Evolutionary conservation across 1,140 invertebrate genomes (phyloP), one percentile per base, ranked within the genome.

Genomic region (Atta colombica): DNA sequence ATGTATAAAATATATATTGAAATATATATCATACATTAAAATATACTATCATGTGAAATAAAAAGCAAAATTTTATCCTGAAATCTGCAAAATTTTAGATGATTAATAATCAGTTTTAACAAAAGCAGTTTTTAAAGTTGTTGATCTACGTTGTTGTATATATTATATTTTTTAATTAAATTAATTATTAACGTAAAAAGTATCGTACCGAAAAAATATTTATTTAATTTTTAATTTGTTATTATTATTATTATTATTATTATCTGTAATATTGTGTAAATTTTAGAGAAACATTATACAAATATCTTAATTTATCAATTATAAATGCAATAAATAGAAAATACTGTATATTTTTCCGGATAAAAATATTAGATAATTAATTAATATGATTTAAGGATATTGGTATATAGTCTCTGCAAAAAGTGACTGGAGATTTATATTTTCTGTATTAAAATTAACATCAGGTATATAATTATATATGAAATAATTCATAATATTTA

Each of bases 361-460:
- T 60, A 45, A 75, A 45, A 75, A 39, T 60, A 75, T 14, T 51
- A 51, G 49, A 25, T 25, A 58, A 58, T 39, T 45, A 45, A 45
- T 45, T 45, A 45, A 45, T 45, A 45, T 7, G 39, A 45, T 10
- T 45, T 45, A 45, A 45, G 8, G 1, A 45, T 45, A 45, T 45
- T 45, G 8, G 8, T 45, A 45, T 45, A 2, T 45, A 45, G 8
- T 45, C 39, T 45, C 8, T 45, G 8, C 39, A 45, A 10, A 45
- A 45, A 10, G 39, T 45, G 8, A 45, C 0, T 45, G 39, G 8
- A 45, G 10, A 45, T 45, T 45, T 10, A 45, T 45, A 45, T 45
- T 45, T 45, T 45, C 10, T 45, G 2, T 45, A 12, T 10, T 45
- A 45, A 45, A 10, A 45, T 45, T 8, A 45, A 45, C 39, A 45